A percentile compares a stretch with the other conserved stretches of the same genome.
These are phyloP conservation scores for Cottus gobio DNA, from an alignment of 2,113 vertebrate genomes.

Conservation along the genomic window DNA sequence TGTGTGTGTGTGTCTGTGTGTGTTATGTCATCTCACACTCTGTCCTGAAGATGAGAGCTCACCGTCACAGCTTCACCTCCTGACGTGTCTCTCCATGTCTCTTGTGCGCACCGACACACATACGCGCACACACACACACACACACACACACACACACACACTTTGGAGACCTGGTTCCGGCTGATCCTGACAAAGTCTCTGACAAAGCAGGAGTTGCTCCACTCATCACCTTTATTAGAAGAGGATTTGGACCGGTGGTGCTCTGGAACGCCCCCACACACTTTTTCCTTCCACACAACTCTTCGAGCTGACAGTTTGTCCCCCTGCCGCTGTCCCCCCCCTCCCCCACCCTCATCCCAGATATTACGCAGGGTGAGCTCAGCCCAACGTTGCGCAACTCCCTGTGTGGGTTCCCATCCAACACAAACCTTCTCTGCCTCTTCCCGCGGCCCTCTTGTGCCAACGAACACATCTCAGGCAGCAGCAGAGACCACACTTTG, in stretches of 20 bases:
- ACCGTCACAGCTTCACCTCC: constrained; percentile 16
- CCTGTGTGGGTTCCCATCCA: constrained; percentile 62
- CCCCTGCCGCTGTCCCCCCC: constrained; percentile 22
- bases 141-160: too few species aligned
- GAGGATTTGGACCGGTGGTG: constrained; percentile 34
- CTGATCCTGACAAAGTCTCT: constrained; percentile 13
- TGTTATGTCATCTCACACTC: constrained; percentile 47
- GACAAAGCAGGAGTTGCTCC: constrained; percentile 22
- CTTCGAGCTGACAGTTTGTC: neutral
- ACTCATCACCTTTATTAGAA: constrained; percentile 54
- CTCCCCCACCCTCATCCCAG: constrained; percentile 42
- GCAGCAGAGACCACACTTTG: constrained; percentile 41
- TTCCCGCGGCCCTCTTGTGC: constrained; percentile 45
- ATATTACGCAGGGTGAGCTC: constrained; percentile 49
- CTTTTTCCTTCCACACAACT: neutral
- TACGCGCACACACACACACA: too few species aligned
- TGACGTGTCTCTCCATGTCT: neutral
- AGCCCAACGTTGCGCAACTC: constrained; percentile 58
- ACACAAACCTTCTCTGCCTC: constrained; percentile 63
- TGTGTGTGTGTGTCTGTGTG: too few species aligned
- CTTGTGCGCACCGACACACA: neutral
- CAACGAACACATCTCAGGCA: constrained; percentile 64
- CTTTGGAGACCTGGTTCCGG: neutral
- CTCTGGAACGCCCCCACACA: constrained; percentile 8
- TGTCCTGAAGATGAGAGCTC: constrained; percentile 51